Base-by-base conservation (phyloP, 2,113 vertebrate genomes). In the Synchiropus splendidus region DNA sequence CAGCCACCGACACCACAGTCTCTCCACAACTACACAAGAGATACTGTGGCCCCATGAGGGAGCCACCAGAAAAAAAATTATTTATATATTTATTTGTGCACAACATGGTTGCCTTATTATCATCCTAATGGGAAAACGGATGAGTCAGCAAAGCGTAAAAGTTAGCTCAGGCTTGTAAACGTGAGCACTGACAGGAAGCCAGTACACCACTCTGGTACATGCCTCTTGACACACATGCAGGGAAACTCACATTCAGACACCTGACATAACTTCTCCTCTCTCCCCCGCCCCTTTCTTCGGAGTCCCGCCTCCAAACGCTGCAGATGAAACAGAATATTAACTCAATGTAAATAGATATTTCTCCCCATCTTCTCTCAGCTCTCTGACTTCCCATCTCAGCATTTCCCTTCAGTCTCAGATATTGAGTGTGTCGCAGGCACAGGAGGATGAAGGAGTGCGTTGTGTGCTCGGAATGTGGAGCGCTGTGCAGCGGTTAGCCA, bases 261-360 rank as follows among this genome's bases (percentile, higher is more conserved):
- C 59, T 54, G 45, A 49, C 38, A 6, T 53, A 27, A 27, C 4
- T 27, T 27, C 21, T 27, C 21, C 14, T 13, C 58, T 46, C 48
- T 14, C 43, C 51, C 31, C 36, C 36, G 45, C 39, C 49, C 63
- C 33, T 37, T 54, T 42, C 37, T 50, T 11, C 12, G 51, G 38
- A 1, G 1, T 53, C 16, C 39, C 36, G 16, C 36, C 42, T 55
- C 2, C 40, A 48, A 2, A 59, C 38, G n/a, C 46, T 46, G 48
- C 42, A 51, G 43, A 77, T 64, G 37, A 75, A 74, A 77, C 51
- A 42, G 41, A 67, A 70, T 67, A 64, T 69, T 52, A 70, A 59
- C 46, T 9, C 13, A 5, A 21, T 4, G 38, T 43, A 67, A 61
- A 70, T 59, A 34, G 39, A 9, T 31, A 38, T 48, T 44, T 45